Percentiles rank a stretch among this genome's conserved stretches.
These are phyloP conservation scores for Phengaris arion DNA, from an alignment of 2,888 invertebrate species.

Conservation along the genomic window DNA sequence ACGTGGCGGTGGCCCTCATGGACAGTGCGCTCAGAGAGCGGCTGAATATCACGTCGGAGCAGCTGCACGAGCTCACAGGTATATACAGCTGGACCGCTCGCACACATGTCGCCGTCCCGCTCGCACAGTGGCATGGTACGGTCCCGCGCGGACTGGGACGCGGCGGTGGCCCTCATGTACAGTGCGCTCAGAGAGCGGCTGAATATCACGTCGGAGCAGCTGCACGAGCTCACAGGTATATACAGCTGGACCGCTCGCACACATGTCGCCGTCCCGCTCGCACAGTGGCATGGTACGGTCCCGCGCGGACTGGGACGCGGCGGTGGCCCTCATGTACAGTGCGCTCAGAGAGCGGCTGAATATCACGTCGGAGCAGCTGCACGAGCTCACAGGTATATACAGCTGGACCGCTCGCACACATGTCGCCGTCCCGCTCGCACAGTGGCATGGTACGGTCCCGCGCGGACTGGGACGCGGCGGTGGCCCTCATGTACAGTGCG, in stretches of 20 bases:
- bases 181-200: slow-evolving; percentile 88
- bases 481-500: slow-evolving; percentile 92
- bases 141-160: slow-evolving; percentile 86
- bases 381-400: slow-evolving; percentile 78
- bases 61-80: slow-evolving; percentile 83
- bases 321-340: slow-evolving; percentile 92
- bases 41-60: slow-evolving; percentile 82
- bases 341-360: slow-evolving; percentile 88
- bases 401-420: neutral
- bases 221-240: too few species aligned
- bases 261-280: neutral
- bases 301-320: slow-evolving; percentile 89
- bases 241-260: neutral
- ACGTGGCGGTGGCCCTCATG: slow-evolving; percentile 93
- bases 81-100: neutral
- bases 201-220: too few species aligned
- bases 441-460: slow-evolving; percentile 43
- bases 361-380: slow-evolving; percentile 83
- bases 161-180: slow-evolving; percentile 94
- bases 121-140: slow-evolving; percentile 51
- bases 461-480: slow-evolving; percentile 92
- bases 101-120: neutral
- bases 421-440: neutral
- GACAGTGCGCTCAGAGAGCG: slow-evolving; percentile 90
- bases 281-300: slow-evolving; percentile 52